A percentile compares a stretch with the other conserved stretches of the same genome.
Conservation (phyloP, 2,113 vertebrate species). For the Myotis brandtii region DNA sequence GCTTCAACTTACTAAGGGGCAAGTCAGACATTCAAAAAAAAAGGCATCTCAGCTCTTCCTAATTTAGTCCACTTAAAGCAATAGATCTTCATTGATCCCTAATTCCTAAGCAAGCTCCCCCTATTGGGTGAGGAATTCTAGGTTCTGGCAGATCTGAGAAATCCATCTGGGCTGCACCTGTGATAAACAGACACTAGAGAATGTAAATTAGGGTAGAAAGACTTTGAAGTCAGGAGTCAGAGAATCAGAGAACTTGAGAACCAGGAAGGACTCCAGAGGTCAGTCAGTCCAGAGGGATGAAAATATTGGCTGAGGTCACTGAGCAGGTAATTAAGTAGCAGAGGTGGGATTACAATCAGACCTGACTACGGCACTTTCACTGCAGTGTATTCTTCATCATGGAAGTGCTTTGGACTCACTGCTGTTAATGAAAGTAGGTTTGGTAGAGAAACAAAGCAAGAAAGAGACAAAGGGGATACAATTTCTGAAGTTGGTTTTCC, state of each 20-base stretch:
- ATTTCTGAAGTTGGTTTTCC: slow-evolving; percentile 58
- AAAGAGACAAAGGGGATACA: slow-evolving; percentile 10
- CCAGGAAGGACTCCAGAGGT: not conserved
- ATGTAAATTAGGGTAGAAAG: not conserved
- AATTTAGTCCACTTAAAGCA: not conserved
- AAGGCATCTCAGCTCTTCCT: not conserved
- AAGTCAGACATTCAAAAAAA: not conserved
- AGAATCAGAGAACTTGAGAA: slow-evolving; percentile 11
- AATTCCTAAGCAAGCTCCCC: not conserved
- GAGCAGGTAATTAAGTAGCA: slow-evolving; percentile 26
- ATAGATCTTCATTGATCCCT: slow-evolving; percentile 5
- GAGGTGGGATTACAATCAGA: not conserved
- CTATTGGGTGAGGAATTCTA: not conserved
- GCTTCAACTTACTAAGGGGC: not conserved
- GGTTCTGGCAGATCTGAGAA: slow-evolving; percentile 10
- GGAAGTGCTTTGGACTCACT: slow-evolving; percentile 53
- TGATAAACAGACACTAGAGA: not conserved
- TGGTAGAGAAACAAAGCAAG: slow-evolving; percentile 48
- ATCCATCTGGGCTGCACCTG: not conserved
- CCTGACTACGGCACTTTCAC: not conserved
- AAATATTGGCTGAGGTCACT: not conserved
- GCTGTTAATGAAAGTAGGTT: not conserved
- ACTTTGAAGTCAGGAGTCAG: slow-evolving; percentile 22
- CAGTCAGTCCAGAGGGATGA: not conserved
- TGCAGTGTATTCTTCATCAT: not conserved